Percentiles rank a stretch among this genome's conserved stretches.
Conservation (phyloP, 1,140 invertebrate genomes). For the Microplitis demolitor region DNA sequence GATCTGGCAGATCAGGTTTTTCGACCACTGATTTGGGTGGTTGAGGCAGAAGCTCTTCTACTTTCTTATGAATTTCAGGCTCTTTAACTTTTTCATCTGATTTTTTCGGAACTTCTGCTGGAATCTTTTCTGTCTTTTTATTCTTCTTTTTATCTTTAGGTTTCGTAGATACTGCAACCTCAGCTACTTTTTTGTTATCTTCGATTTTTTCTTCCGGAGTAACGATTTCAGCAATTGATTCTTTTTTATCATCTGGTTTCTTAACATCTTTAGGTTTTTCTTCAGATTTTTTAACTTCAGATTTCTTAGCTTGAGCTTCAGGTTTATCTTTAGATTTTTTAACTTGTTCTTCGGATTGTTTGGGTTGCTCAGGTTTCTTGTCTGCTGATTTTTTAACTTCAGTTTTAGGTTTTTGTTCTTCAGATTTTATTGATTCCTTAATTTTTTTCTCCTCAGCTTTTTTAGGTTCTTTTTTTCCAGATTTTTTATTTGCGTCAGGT, state of each 20-base stretch:
- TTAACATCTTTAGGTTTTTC: slow-evolving; percentile 1
- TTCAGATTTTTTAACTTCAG: slow-evolving; percentile 16
- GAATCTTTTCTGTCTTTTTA: slow-evolving; percentile 16
- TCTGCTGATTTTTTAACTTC: neutral
- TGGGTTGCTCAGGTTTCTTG: neutral
- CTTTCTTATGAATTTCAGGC: too few relatives aligned
- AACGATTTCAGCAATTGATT: too few relatives aligned
- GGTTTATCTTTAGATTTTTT: neutral
- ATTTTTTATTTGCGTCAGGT: neutral
- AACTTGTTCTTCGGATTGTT: neutral
- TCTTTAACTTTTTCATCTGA: neutral
- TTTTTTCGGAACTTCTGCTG: neutral
- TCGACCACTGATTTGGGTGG: neutral
- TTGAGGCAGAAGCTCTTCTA: too few relatives aligned
- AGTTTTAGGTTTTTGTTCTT: neutral
- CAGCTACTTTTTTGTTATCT: neutral
- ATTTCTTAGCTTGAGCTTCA: slow-evolving; percentile 2
- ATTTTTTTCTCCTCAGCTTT: neutral
- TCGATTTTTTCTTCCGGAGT: too few relatives aligned
- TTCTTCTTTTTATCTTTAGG: slow-evolving; percentile 14
- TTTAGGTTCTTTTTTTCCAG: neutral
- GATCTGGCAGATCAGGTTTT: neutral
- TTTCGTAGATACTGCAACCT: slow-evolving; percentile 6
- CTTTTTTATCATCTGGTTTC: too few relatives aligned
- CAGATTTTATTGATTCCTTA: neutral